Evolutionary conservation across 2,797 vertebrate genomes (phyloP).

Genomic region (Eutrigla gurnardus): DNA sequence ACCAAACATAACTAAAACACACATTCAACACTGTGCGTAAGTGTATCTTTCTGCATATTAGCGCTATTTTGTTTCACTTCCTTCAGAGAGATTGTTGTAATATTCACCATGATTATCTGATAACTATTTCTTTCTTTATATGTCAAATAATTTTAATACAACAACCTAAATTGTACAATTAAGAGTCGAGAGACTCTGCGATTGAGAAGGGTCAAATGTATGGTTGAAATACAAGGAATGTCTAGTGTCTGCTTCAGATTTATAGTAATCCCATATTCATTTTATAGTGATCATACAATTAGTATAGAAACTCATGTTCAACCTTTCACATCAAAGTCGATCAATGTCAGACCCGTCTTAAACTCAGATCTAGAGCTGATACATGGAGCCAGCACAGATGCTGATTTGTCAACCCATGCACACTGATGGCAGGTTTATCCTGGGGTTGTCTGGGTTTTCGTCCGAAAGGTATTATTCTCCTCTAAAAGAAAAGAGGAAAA

Average conservation of each 20-base stretch:
- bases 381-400: conserved; percentile 9
- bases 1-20: neutral
- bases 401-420: conserved; percentile 6
- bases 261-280: neutral
- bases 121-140: neutral
- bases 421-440: conserved; percentile 32
- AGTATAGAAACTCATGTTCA: conserved; percentile 6
- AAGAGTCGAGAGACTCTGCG: neutral
- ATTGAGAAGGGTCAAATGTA: neutral
- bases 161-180: neutral
- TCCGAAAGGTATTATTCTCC: conserved; percentile 43
- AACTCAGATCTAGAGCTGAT: conserved; percentile 2
- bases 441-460: conserved; percentile 19
- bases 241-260: neutral
- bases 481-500: conserved; percentile 60
- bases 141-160: neutral
- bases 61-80: neutral
- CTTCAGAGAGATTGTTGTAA: neutral
- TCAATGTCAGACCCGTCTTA: conserved; percentile 3
- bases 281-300: neutral
- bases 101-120: neutral
- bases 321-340: conserved; percentile 10
- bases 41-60: neutral
- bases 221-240: neutral
- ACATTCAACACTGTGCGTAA: neutral